Percentiles rank a stretch among this genome's conserved stretches.
These are phyloP conservation scores for Hyposmocoma kahamanoa DNA, from an alignment of 1,140 invertebrate species.

Conservation along the genomic window DNA sequence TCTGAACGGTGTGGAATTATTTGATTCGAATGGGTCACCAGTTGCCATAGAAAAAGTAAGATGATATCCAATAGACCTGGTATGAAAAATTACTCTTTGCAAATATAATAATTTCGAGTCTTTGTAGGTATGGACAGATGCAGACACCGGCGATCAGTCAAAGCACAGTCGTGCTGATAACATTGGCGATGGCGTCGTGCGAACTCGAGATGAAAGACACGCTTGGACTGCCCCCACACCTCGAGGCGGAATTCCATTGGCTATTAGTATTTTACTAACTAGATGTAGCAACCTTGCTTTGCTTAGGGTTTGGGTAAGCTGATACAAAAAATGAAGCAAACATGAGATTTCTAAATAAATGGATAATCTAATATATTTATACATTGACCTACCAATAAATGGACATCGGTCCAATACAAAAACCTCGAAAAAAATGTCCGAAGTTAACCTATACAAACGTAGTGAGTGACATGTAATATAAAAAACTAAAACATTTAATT, in stretches of 20 bases:
- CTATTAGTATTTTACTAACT: constrained; percentile 75
- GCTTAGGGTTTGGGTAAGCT: constrained; percentile 84
- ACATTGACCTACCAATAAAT: too few species aligned
- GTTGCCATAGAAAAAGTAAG: constrained; percentile 74
- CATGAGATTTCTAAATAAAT: too few species aligned
- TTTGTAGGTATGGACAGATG: constrained; percentile 53
- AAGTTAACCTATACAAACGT: too few species aligned
- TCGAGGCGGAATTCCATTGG: constrained; percentile 73
- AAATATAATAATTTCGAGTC: too few species aligned
- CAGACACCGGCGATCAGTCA: constrained; percentile 42
- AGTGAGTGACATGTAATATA: too few species aligned
- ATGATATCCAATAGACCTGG: too few species aligned
- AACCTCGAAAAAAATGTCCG: too few species aligned
- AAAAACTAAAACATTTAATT: too few species aligned
- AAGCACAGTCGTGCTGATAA: constrained; percentile 55
- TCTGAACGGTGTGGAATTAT: constrained; percentile 87
- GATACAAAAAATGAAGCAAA: too few species aligned
- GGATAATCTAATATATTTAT: too few species aligned
- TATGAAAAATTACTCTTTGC: too few species aligned
- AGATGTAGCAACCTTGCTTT: constrained; percentile 77
- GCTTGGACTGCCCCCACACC: constrained; percentile 81
- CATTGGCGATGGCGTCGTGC: constrained; percentile 81
- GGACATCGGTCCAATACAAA: too few species aligned
- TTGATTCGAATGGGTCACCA: constrained; percentile 77
- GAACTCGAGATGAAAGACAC: constrained; percentile 84